Base-by-base conservation (phyloP, 2,113 vertebrate species). In the Chaetura pelagica region DNA sequence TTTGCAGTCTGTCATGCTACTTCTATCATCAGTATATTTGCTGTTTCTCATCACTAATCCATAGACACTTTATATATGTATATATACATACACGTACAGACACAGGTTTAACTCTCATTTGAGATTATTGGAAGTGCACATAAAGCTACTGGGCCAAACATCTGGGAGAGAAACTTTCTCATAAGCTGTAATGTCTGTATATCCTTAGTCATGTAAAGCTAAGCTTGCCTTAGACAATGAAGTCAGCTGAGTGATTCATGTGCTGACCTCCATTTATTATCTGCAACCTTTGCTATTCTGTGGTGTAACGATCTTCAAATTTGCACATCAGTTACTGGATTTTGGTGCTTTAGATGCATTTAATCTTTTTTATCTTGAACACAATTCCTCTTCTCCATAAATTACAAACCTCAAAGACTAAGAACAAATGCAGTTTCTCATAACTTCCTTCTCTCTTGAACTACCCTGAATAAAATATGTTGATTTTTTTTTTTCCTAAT, bases 1-100 rank as follows among this genome's bases (percentile, higher is more conserved):
- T 88, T 92, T 27, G 22, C 64, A 94, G 73, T 93, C 89, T 83
- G 63, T 96, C 40, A 68, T 85, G 81, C 62, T 85, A 27, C 93
- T 72, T 91, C 72, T 72, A 62, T 89, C 87, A 55, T 80, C 88
- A 83, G 44, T 89, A 95, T 42, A 61, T 95, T 97, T 91, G 22
- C 64, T 63, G 73, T 84, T 83, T 87, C 52, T 55, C 55, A 40
- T 19, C 11, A 23, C 52, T 77, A 29, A 61, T 77, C 52, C 42
- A 30, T 11, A n/a, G 35, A 55, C 35, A 5, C 44, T 77, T 49
- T 51, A 44, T 42, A 12, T 23, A 32, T 22, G 4, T 57, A 34
- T 20, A 51, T 46, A 27, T 30, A 38, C 8, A n/a, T 44, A 54
- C 3, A 7, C n/a, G 62, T 34, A 19, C 7, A 71, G 29, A 19